phyloP scores from a whole-genome alignment of 2,797 vertebrate species.

The Gymnothorax reevesii region DNA sequence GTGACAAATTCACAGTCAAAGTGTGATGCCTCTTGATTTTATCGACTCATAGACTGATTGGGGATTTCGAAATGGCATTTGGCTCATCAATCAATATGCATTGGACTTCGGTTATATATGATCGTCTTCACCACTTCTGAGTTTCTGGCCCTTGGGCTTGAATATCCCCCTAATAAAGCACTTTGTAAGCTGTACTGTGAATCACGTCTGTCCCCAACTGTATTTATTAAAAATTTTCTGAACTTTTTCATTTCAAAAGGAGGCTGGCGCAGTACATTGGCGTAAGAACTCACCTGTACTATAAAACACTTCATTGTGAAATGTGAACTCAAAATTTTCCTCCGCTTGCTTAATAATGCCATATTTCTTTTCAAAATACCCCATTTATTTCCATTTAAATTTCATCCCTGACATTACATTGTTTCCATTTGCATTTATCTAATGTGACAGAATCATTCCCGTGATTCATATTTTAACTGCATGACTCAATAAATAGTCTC shows the following conservation, averaged over 20 bases:
- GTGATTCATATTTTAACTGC: background rate
- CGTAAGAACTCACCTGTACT: background rate
- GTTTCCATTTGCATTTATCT: background rate
- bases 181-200: background rate
- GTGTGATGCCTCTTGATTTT: background rate
- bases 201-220: background rate
- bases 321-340: background rate
- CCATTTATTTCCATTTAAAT: background rate
- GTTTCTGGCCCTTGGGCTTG: background rate
- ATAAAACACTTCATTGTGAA: slow-evolving; percentile 9
- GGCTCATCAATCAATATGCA: slow-evolving; percentile 3
- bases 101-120: background rate
- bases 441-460: background rate
- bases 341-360: background rate
- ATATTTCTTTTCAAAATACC: background rate
- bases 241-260: background rate
- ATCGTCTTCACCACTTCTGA: slow-evolving; percentile 11
- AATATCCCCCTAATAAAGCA: background rate
- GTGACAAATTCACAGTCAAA: background rate
- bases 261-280: slow-evolving; percentile 21
- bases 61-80: background rate
- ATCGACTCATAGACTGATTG: background rate
- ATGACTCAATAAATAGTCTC: background rate
- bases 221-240: background rate
- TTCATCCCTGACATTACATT: background rate